Evolutionary conservation across 2,888 invertebrate species (phyloP).

Genomic region (Acanthosoma haemorrhoidale): DNA sequence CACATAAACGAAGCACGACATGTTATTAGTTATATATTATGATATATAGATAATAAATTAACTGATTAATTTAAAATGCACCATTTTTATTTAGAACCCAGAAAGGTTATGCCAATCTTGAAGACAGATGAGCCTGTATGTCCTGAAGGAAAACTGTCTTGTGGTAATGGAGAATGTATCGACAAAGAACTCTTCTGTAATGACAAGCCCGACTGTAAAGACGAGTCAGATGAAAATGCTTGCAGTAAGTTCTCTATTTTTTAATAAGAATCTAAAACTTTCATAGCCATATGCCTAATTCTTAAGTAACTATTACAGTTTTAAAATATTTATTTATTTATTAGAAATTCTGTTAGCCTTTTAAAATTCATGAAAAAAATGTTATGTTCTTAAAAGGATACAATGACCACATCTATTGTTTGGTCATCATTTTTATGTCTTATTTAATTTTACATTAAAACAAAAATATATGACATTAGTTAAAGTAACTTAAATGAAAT

Average conservation of each 20-base stretch:
- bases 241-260: slow-evolving; percentile 96
- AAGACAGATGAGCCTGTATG: slow-evolving; percentile 92
- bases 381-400: too few relatives aligned
- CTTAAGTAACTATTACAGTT: too few relatives aligned
- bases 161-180: slow-evolving; percentile 87
- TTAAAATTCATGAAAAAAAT: too few relatives aligned
- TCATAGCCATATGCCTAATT: too few relatives aligned
- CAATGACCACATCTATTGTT: too few relatives aligned
- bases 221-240: slow-evolving; percentile 91
- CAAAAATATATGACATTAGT: too few relatives aligned
- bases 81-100: slow-evolving; percentile 63
- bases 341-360: too few relatives aligned
- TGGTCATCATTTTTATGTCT: too few relatives aligned
- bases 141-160: slow-evolving; percentile 81
- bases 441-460: too few relatives aligned
- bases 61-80: neutral
- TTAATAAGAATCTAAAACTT: too few relatives aligned
- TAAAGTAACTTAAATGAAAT: too few relatives aligned
- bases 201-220: slow-evolving; percentile 86
- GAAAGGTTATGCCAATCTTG: slow-evolving; percentile 79
- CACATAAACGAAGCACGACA: neutral
- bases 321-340: too few relatives aligned
- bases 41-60: neutral
- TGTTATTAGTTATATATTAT: neutral
- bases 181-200: slow-evolving; percentile 90